These are phyloP conservation scores for Anser brachyrhynchus DNA, from an alignment of 2,113 vertebrate species.

Conservation along the genomic window DNA sequence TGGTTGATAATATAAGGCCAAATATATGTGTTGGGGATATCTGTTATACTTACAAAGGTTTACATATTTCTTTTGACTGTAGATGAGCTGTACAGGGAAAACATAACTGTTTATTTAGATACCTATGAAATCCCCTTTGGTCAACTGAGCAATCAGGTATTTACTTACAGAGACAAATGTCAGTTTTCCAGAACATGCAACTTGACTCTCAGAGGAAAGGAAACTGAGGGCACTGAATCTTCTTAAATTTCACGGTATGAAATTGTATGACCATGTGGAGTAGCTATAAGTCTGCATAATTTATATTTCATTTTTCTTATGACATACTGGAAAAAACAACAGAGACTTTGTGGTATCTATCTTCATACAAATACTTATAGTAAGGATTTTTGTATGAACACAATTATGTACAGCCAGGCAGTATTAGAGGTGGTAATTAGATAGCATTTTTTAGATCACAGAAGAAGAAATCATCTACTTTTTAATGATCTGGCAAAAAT, in stretches of 20 bases:
- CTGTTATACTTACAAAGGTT: background rate
- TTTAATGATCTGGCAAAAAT: background rate
- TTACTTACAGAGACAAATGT: background rate
- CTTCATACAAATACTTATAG: background rate
- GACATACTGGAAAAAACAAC: background rate
- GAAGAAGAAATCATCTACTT: slow-evolving; percentile 2
- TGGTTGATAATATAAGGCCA: background rate
- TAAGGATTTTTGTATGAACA: background rate
- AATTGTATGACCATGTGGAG: background rate
- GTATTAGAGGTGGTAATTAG: background rate
- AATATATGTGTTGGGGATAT: background rate
- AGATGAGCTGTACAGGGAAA: background rate
- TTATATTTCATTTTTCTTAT: background rate
- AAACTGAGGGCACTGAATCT: background rate
- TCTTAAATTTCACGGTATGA: background rate
- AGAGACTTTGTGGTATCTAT: background rate
- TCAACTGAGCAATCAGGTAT: background rate
- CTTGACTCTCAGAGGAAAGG: background rate
- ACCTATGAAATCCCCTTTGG: background rate
- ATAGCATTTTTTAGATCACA: background rate
- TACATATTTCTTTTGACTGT: background rate
- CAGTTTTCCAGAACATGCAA: background rate
- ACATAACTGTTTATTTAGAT: background rate
- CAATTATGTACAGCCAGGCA: background rate
- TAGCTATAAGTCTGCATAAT: background rate